phyloP scores from a whole-genome alignment of 2,888 invertebrate genomes.

The Stenolophus ochropezus region DNA sequence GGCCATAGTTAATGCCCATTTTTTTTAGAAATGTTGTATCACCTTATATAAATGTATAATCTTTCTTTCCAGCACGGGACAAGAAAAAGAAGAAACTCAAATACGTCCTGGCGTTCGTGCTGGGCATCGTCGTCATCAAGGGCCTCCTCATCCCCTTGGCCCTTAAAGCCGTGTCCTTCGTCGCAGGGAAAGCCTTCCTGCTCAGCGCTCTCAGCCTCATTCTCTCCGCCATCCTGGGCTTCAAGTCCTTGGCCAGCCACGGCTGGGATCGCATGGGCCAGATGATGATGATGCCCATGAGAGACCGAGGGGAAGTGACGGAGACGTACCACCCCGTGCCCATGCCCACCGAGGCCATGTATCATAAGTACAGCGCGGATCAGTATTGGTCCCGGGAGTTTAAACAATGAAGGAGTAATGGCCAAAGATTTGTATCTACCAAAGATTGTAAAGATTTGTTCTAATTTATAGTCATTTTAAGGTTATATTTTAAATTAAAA shows the following conservation, averaged over 20 bases:
- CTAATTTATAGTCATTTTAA: neutral
- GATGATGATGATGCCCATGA: slow-evolving; percentile 64
- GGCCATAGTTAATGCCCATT: too few species aligned
- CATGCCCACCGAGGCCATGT: slow-evolving; percentile 46
- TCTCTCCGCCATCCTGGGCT: slow-evolving; percentile 78
- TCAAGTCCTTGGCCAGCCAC: slow-evolving; percentile 73
- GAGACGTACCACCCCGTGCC: slow-evolving; percentile 50
- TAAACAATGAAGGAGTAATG: slow-evolving; percentile 13
- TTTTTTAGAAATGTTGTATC: too few species aligned
- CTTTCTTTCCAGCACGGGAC: slow-evolving; percentile 65
- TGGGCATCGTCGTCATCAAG: slow-evolving; percentile 80
- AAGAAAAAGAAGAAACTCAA: slow-evolving; percentile 74
- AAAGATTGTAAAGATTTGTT: neutral
- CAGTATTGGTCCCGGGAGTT: slow-evolving; percentile 41
- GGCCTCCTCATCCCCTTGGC: slow-evolving; percentile 81
- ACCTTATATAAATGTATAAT: neutral
- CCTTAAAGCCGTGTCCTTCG: slow-evolving; percentile 80
- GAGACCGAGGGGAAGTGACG: slow-evolving; percentile 42
- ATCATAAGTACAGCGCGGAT: slow-evolving; percentile 34
- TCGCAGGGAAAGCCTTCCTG: slow-evolving; percentile 78
- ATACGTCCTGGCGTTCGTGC: slow-evolving; percentile 77
- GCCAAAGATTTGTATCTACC: neutral
- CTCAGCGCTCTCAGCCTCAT: slow-evolving; percentile 76
- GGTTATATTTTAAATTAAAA: too few species aligned
- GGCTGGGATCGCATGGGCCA: slow-evolving; percentile 47